Conservation (phyloP, 2,797 vertebrate species). For the Sciurus carolinensis region DNA sequence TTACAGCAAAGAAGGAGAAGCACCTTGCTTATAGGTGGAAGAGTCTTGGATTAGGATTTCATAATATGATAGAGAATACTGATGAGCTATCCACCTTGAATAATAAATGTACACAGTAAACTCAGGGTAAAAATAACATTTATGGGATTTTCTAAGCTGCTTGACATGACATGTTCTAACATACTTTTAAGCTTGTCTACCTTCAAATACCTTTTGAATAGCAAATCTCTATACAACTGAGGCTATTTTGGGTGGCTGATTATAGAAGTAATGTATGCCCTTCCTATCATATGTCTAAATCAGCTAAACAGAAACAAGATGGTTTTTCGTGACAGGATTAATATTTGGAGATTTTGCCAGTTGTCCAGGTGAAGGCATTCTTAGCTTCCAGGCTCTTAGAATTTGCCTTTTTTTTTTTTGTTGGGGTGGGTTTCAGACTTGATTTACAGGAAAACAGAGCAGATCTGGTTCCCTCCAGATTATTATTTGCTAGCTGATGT, state of each 20-base stretch:
- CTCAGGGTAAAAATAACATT: slow-evolving; percentile 4
- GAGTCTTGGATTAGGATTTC: background rate
- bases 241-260: slow-evolving; percentile 34
- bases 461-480: background rate
- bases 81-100: background rate
- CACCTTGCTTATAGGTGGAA: background rate
- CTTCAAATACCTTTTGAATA: slow-evolving; percentile 61
- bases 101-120: background rate
- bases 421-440: background rate
- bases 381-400: background rate
- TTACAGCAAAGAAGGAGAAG: background rate
- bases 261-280: background rate
- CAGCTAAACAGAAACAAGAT: background rate
- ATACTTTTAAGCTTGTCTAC: slow-evolving; percentile 20
- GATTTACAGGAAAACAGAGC: background rate
- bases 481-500: background rate
- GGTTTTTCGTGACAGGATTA: slow-evolving; percentile 13
- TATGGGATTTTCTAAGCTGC: background rate
- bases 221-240: slow-evolving; percentile 34
- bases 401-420: rapidly evolving
- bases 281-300: slow-evolving; percentile 36
- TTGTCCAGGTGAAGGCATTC: background rate
- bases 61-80: background rate
- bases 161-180: slow-evolving; percentile 52
- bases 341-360: background rate